Evolutionary conservation across 2,113 vertebrate genomes (phyloP), one percentile per base, ranked within the genome.

Genomic region (Sinocyclocheilus grahami): DNA sequence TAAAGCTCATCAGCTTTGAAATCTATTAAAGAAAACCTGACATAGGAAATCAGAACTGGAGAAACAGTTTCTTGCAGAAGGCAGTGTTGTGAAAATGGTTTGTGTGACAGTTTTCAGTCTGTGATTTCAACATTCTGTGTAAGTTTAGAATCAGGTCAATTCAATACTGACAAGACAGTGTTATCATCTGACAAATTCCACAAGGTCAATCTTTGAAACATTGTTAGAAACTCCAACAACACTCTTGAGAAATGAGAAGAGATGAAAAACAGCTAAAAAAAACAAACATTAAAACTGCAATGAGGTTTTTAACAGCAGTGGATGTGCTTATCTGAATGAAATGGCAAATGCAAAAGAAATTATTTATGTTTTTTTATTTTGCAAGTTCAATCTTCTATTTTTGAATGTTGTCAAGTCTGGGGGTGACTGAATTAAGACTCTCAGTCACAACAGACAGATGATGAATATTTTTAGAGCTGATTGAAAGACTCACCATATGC

Each of bases 401-500:
- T 46, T 46, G 42, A 2, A 46, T 11, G 42, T 2, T 46, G 10
- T 46, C 24, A 14, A 27, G 5, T 14, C 48, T 51, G 11, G 11
- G 11, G 48, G 10, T 46, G 42, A 46, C 42, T 30, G 42, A 48
- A 14, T 51, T 51, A 51, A 27, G 16, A 77, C 12, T 42, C 63
- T 30, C 24, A 30, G 63, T 27, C 16, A 22, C 51, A 84, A 14
- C 7, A 39, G 27, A 55, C 11, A 63, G 22, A 55, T 9, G 63
- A 83, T 65, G 42, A 33, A 63, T 24, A 12, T 71, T 10, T 69
- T 67, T 30, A 33, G 63, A 69, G 14, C 14, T 9, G 65, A 69
- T 14, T 75, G 20, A 72, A 39, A 75, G 67, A 94, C 97, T 97
- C 92, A 99, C 98, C 98, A 99, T 99, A 97, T 96, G 98, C 97